Evolutionary conservation across 2,888 invertebrate species (phyloP), one percentile per base, ranked within the genome.

Genomic region (Diogma glabrata): DNA sequence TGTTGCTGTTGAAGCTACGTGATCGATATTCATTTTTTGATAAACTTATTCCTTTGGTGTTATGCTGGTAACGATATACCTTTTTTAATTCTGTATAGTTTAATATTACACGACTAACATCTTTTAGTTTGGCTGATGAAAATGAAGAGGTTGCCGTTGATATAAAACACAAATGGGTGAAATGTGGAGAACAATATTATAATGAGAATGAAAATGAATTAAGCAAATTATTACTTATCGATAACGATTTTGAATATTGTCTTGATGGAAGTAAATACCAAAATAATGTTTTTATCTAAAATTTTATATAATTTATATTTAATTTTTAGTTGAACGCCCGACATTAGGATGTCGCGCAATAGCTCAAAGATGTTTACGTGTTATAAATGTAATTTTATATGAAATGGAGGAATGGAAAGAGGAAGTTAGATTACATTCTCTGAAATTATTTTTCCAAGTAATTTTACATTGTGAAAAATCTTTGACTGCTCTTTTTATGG

Each of bases 1-100:
- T 75, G 43, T 87, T 91, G 87, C 73, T 92, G 64, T 64, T 87
- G 22, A 76, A 79, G 51, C 78, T 92, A 52, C 75, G 75, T 49
- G 93, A 95, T 65, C 74, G 94, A 58, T 95, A 95, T 64, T 93
- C 93, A 0, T 92, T 82, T 70, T 92, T 89, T 74, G 82, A 85
- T 64, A 82, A 84, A 58, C 76, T 94, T 60, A 74, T 95, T 57
- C 94, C 95, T 0, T 68, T 94, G 10, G 70, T 93, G 4, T 69
- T 95, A 28, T 89, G 91, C 40, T 84, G 91, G n/a, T n/a, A n/a
- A n/a, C n/a, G n/a, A n/a, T n/a, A n/a, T n/a, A n/a, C n/a, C n/a
- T n/a, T n/a, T n/a, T n/a, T n/a, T n/a, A n/a, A n/a, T n/a, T n/a
- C n/a, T n/a, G n/a, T n/a, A n/a, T n/a, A n/a, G n/a, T n/a, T n/a